Conservation (phyloP, 2,113 vertebrate genomes). For the Perca schrenkii region DNA sequence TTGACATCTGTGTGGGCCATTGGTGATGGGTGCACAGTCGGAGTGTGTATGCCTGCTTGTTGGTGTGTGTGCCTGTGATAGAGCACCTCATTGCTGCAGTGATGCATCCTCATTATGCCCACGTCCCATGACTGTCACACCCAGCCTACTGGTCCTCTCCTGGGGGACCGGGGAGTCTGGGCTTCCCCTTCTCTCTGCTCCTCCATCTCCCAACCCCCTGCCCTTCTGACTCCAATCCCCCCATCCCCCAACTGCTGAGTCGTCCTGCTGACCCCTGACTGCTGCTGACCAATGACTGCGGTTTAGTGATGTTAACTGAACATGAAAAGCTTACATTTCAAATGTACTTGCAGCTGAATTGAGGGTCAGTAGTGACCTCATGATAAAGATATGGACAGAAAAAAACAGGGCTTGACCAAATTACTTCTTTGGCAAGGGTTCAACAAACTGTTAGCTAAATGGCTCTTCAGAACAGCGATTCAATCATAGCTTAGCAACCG, state of each 20-base stretch:
- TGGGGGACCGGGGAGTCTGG: conserved; percentile 58
- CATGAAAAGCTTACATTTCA: not conserved
- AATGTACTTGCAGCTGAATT: not conserved
- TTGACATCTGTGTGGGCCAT: conserved; percentile 23
- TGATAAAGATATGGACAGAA: not conserved
- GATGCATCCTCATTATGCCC: conserved; percentile 83
- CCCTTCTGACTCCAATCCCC: conserved; percentile 26
- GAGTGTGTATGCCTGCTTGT: conserved; percentile 26
- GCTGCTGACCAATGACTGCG: conserved; percentile 28
- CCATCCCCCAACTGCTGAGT: conserved; percentile 58
- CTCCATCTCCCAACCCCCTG: conserved; percentile 33
- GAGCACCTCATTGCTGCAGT: conserved; percentile 75
- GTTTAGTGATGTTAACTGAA: conserved; percentile 33
- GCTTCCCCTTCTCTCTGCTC: conserved; percentile 59
- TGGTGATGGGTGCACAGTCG: conserved; percentile 20
- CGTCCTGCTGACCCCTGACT: conserved; percentile 41
- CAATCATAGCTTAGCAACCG: not conserved
- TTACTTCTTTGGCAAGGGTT: not conserved
- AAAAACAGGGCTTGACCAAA: not conserved
- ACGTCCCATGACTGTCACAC: conserved; percentile 72
- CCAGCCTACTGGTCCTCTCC: conserved; percentile 59
- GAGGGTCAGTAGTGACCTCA: conserved; percentile 17
- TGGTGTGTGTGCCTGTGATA: conserved; percentile 54
- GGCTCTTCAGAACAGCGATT: no score
- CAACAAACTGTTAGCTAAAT: not conserved